These are phyloP conservation scores for Platyscapa corneri DNA, from an alignment of 1,140 invertebrate species.

Conservation along the genomic window DNA sequence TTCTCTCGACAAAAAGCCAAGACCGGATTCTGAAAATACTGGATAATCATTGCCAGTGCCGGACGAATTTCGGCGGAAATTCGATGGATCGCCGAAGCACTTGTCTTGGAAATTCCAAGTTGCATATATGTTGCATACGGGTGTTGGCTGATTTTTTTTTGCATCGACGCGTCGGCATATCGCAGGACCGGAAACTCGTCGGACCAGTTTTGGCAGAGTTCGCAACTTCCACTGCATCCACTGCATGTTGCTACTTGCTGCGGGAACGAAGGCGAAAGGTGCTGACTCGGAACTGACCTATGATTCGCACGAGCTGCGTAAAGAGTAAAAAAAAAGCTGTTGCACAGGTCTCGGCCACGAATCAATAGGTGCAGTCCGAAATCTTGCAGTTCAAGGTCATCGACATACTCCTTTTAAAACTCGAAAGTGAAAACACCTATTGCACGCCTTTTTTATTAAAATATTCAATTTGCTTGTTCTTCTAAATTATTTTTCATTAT, in stretches of 20 bases:
- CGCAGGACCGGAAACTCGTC: constrained; percentile 60
- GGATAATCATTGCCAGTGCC: background rate
- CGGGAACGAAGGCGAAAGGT: background rate
- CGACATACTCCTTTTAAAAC: constrained; percentile 7
- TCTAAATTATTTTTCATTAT: background rate
- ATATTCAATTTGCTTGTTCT: background rate
- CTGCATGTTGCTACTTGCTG: constrained; percentile 17
- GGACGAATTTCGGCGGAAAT: constrained; percentile 7
- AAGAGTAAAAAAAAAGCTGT: background rate
- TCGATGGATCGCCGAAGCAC: background rate
- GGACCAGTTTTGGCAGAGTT: constrained; percentile 58
- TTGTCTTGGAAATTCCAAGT: constrained; percentile 18
- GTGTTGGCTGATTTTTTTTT: constrained; percentile 4
- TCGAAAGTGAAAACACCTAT: background rate
- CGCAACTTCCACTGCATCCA: constrained; percentile 41
- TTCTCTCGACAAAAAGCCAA: background rate
- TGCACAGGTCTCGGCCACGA: background rate
- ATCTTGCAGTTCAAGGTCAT: constrained; percentile 35
- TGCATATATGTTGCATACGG: background rate
- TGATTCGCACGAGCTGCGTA: constrained; percentile 41
- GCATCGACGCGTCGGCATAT: constrained; percentile 44
- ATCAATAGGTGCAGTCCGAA: constrained; percentile 33
- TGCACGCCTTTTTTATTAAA: background rate
- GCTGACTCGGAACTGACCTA: constrained; percentile 59
- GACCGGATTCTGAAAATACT: constrained; percentile 11